Conservation (phyloP, 2,888 invertebrate species). For the Thera obeliscata region DNA sequence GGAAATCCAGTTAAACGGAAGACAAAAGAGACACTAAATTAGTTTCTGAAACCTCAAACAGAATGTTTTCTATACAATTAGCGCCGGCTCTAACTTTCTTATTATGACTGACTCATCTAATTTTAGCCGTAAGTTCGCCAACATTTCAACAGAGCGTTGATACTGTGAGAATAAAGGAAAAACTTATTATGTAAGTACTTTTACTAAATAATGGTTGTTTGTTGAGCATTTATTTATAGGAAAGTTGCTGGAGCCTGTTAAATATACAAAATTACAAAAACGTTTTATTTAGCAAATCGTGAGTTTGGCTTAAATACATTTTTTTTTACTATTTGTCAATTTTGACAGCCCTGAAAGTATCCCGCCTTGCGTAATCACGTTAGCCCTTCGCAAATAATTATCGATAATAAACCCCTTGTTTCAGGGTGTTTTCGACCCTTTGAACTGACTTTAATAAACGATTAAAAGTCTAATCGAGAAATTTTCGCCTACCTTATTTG, state of each 20-base stretch:
- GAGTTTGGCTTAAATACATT: not conserved
- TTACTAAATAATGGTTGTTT: not conserved
- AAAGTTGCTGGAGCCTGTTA: not conserved
- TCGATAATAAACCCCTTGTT: constrained; percentile 56
- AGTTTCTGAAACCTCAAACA: not conserved
- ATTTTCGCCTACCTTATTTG: constrained; percentile 33
- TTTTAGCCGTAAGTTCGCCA: constrained; percentile 6
- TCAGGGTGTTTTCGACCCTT: constrained; percentile 45
- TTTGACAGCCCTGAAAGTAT: constrained; percentile 37
- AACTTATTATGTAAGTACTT: not conserved
- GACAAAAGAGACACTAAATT: too few relatives aligned
- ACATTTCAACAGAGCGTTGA: constrained; percentile 9
- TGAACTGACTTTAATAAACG: constrained; percentile 58
- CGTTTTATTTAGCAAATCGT: too few relatives aligned
- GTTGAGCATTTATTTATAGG: not conserved
- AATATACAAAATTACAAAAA: too few relatives aligned
- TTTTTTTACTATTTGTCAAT: not conserved
- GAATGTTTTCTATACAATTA: constrained; percentile 12
- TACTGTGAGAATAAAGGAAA: not conserved
- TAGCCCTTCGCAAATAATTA: constrained; percentile 57
- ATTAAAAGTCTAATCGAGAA: constrained; percentile 50
- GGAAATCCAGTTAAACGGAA: too few relatives aligned
- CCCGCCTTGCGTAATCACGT: constrained; percentile 51
- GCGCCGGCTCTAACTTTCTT: constrained; percentile 4
- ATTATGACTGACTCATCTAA: constrained; percentile 9